Conservation (phyloP, 2,113 vertebrate genomes). For the Prietella phreatophila region DNA sequence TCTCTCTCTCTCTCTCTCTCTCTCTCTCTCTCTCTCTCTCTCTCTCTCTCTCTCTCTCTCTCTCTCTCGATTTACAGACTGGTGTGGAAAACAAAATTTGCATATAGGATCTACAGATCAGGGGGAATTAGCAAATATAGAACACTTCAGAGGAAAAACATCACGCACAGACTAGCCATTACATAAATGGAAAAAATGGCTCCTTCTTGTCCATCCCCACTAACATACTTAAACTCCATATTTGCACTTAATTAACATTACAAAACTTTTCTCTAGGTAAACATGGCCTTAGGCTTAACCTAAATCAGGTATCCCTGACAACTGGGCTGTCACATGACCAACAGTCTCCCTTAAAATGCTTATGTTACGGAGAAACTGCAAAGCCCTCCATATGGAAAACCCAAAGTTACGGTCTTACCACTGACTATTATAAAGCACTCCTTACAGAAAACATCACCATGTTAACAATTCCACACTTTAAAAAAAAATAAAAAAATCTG, state of each 20-base stretch:
- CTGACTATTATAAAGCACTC: not conserved
- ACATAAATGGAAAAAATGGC: not conserved
- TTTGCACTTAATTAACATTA: not conserved
- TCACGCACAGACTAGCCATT: not conserved
- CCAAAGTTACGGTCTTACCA: not conserved
- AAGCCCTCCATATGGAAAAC: not conserved
- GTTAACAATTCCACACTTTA: not conserved
- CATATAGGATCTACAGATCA: no score
- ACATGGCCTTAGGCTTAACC: no score
- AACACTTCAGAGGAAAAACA: not conserved
- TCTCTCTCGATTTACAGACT: no score
- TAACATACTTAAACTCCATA: not conserved
- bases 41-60: no score
- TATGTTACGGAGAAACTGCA: not conserved
- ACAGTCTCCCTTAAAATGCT: no score
- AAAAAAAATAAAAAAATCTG: not conserved
- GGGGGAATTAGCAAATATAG: no score
- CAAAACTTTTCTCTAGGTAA: not conserved
- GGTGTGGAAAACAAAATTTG: no score
- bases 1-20: no score
- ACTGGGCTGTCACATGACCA: no score
- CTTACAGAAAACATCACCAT: not conserved
- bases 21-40: no score
- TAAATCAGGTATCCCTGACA: no score
- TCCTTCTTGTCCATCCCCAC: not conserved